Percentiles rank a stretch among this genome's conserved stretches.
These are phyloP conservation scores for Acropora tenuis DNA, from an alignment of 64 coral and sea anemone species.

Conservation along the genomic window DNA sequence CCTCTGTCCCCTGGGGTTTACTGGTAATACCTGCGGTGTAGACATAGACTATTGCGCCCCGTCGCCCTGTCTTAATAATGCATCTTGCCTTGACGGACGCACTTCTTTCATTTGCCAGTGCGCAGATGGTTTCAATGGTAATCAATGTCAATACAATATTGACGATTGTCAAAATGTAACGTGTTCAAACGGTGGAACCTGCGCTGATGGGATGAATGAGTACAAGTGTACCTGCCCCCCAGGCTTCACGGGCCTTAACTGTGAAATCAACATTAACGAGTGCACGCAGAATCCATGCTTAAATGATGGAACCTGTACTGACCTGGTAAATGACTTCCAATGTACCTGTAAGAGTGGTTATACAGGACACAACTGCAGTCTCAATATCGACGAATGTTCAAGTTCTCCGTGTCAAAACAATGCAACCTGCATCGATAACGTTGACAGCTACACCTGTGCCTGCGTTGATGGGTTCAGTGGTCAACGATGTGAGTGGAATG, in stretches of 20 bases:
- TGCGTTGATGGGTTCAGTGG: slow-evolving; percentile 50
- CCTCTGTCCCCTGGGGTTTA: slow-evolving; percentile 23
- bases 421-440: slow-evolving; percentile 36
- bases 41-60: slow-evolving; percentile 59
- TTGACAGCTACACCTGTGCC: slow-evolving; percentile 1
- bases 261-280: slow-evolving; percentile 47
- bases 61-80: slow-evolving; percentile 48
- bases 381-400: slow-evolving; percentile 31
- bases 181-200: slow-evolving; percentile 16
- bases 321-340: slow-evolving; percentile 38
- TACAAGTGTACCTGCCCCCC: slow-evolving; percentile 26
- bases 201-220: slow-evolving; percentile 1
- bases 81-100: slow-evolving; percentile 18
- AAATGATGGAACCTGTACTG: slow-evolving; percentile 43
- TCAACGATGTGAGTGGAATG: slow-evolving; percentile 3
- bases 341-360: slow-evolving; percentile 42
- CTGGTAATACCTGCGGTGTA: slow-evolving; percentile 24
- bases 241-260: slow-evolving; percentile 32
- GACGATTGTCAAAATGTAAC: slow-evolving; percentile 21
- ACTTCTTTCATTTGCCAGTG: slow-evolving; percentile 44
- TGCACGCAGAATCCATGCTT: slow-evolving; percentile 42
- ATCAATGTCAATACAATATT: slow-evolving; percentile 33
- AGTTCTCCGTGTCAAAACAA: slow-evolving; percentile 49
- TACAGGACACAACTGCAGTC: slow-evolving; percentile 32
- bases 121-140: slow-evolving; percentile 48